These are phyloP conservation scores for Chrysopa pallens DNA, from an alignment of 1,140 invertebrate species.

Conservation along the genomic window DNA sequence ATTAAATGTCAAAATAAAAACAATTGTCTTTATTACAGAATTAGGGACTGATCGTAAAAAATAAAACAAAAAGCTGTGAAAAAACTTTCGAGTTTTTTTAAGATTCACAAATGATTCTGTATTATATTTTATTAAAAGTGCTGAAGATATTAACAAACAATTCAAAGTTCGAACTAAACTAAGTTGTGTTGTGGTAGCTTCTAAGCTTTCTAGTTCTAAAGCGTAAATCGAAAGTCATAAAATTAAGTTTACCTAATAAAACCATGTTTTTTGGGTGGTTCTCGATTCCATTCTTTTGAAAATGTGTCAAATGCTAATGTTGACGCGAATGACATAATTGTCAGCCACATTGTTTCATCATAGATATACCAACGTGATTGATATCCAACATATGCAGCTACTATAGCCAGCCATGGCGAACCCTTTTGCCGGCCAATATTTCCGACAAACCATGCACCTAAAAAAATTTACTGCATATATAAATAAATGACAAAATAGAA, in stretches of 20 bases:
- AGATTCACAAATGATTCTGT: no score
- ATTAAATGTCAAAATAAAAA: no score
- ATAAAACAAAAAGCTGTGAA: no score
- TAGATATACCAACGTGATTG: constrained; percentile 42
- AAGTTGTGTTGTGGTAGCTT: no score
- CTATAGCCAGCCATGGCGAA: constrained; percentile 36
- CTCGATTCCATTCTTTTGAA: constrained; percentile 59
- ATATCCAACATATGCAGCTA: constrained; percentile 47
- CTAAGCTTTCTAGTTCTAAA: no score
- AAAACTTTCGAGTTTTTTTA: no score
- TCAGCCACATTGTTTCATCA: constrained; percentile 47
- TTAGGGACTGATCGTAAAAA: no score
- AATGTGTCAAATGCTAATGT: constrained; percentile 49
- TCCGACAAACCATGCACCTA: constrained; percentile 76
- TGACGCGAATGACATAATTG: constrained; percentile 39
- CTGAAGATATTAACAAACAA: no score
- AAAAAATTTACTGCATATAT: background rate
- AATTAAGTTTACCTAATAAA: constrained; percentile 27
- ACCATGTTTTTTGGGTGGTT: constrained; percentile 30
- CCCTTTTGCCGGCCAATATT: constrained; percentile 73
- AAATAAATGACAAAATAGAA: background rate
- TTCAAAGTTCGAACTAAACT: no score
- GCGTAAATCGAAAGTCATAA: no score
- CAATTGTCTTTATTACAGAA: no score
- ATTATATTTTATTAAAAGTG: no score